Base-by-base conservation (phyloP, 2,113 vertebrate genomes). In the Pteropus alecto region DNA sequence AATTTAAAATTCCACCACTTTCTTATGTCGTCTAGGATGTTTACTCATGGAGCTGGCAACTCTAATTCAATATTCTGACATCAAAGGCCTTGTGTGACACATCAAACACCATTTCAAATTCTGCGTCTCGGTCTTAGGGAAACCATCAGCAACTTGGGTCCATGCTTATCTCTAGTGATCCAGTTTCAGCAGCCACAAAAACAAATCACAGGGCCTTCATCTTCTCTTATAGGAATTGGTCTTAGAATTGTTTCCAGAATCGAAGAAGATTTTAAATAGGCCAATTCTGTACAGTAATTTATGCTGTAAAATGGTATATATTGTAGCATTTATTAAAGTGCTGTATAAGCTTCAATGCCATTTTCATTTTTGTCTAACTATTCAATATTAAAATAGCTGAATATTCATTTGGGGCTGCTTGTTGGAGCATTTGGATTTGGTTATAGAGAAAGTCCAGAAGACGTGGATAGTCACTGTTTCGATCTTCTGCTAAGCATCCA, bases 301-400 rank as follows among this genome's bases (percentile, higher is more conserved):
- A 98, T 98, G 97, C 93, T 98, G 87, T 98, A 98, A 98, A 98
- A 94, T 97, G 98, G 94, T 97, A 95, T 54, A 88, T 96, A 90
- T 19, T 1, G 79, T 96, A 98, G 94, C 95, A 87, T 51, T 78
- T 86, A 96, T 83, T 93, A 90, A 97, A 98, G 58, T 96, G 94
- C 93, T 97, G 95, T 97, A 97, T 96, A 97, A 97, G 94, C 87
- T 81, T 19, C 0, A 28, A 84, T 95, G 92, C 90, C 85, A 70
- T 94, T 96, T 95, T 63, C 73, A 14, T 78, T 65, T 90, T 70
- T 65, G 82, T 88, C 82, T 91, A n/a, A 77, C 93, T 74, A 91
- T 86, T 97, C 87, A 93, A 9, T 48, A 48, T 88, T 87, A 92
- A 94, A 97, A 97, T 87, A 96, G 68, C 90, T 97, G 95, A 94